Evolutionary conservation across 2,797 vertebrate genomes (phyloP), one percentile per base, ranked within the genome.

Genomic region (Momotus momota): DNA sequence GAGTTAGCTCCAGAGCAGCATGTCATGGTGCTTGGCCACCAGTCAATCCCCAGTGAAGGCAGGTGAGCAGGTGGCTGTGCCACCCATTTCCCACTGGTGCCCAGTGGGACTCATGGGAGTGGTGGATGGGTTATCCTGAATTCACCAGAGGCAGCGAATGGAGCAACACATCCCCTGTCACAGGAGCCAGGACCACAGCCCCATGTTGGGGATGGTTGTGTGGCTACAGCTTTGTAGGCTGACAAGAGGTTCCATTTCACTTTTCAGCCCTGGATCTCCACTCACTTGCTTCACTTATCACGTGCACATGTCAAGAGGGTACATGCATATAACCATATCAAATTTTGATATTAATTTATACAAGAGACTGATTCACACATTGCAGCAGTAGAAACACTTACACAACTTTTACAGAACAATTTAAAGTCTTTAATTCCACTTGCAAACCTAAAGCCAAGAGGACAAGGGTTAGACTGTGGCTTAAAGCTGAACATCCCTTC

Each of bases 161-260:
- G 43, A 69, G 55, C 38, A 82, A 29, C 26, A 14, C 7, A 1
- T 10, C 2, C 35, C 15, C 9, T 0, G 1, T 3, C 31, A 19
- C 25, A 26, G 40, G 22, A 27, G 67, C 12, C 13, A 20, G 72
- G 60, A 48, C 20, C 51, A 29, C 48, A 14, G 35, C 29, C 48
- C 16, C n/a, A 2, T 1, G 3, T 7, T 33, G 41, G 38, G 57
- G 40, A 18, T 5, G 12, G 19, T 4, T 6, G 1, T 4, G 1
- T 0, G 4, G 55, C 48, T 16, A 10, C 51, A 61, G 70, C 41
- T 38, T 5, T 14, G 12, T 2, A 26, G 43, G 41, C 12, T 80
- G 31, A 3, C 17, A 10, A 25, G 2, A 2, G 9, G 5, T 1
- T 43, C 12, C 0, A 3, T 29, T 31, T 46, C 49, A 40, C 9